Percentiles rank a stretch among this genome's conserved stretches.
phyloP scores from a whole-genome alignment of 1,140 invertebrate genomes.

The Leptinotarsa lineolata region DNA sequence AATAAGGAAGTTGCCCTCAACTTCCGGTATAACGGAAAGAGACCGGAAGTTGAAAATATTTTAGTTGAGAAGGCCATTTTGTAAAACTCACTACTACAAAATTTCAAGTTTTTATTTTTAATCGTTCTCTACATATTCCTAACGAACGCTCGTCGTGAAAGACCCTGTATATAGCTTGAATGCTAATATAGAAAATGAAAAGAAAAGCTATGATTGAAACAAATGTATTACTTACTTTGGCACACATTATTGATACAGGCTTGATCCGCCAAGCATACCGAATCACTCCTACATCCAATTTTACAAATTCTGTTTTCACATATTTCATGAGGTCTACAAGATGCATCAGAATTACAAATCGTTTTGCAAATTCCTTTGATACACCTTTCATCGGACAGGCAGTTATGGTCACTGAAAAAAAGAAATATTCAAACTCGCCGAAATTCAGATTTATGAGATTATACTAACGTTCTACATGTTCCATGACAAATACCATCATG shows the following conservation, averaged over 20 bases:
- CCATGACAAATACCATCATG: constrained; percentile 75
- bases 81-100: no score
- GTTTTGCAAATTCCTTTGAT: constrained; percentile 77
- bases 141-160: no score
- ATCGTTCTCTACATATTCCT: no score
- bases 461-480: constrained; percentile 67
- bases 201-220: no score
- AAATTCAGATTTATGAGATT: not conserved
- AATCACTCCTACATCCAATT: constrained; percentile 80
- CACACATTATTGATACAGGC: constrained; percentile 84
- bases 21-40: no score
- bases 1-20: no score
- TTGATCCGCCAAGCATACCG: constrained; percentile 72
- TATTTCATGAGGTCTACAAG: constrained; percentile 79
- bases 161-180: no score
- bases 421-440: constrained; percentile 1
- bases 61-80: no score
- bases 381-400: constrained; percentile 83
- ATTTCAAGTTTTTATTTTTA: no score
- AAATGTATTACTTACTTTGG: constrained; percentile 61
- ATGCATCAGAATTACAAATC: constrained; percentile 82
- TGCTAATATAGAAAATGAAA: no score
- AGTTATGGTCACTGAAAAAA: constrained; percentile 73
- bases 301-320: constrained; percentile 86
- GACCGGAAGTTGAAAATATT: no score